Evolutionary conservation across 1,140 invertebrate genomes (phyloP).

Genomic region (Caerostris extrusa): DNA sequence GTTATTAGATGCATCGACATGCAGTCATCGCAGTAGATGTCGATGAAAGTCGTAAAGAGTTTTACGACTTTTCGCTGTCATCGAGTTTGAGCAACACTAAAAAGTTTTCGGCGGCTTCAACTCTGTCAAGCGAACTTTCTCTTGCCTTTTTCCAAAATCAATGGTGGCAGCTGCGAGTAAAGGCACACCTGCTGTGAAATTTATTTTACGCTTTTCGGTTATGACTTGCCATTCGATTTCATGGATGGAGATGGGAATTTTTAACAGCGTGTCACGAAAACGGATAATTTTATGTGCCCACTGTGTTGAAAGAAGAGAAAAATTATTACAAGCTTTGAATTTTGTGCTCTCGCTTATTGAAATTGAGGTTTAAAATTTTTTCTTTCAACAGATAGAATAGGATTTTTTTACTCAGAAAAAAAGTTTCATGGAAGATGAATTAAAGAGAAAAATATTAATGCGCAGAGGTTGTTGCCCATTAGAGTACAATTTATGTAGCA

Average conservation of each 20-base stretch:
- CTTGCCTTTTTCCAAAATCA: constrained; percentile 20
- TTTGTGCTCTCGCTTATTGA: no score
- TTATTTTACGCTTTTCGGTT: constrained; percentile 44
- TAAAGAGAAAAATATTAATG: no score
- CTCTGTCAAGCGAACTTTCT: neutral
- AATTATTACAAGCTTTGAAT: no score
- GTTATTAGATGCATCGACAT: no score
- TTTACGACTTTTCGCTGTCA: constrained; percentile 15
- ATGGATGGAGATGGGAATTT: neutral
- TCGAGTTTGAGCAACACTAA: constrained; percentile 33
- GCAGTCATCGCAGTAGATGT: no score
- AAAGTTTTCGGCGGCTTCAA: neutral
- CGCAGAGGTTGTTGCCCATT: no score
- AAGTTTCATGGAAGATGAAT: no score
- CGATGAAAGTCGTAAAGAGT: no score
- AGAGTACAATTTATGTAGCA: no score
- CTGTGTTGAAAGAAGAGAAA: neutral
- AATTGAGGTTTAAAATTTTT: no score
- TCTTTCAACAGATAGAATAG: no score
- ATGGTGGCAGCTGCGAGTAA: constrained; percentile 19
- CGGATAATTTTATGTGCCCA: neutral
- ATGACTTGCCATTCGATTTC: constrained; percentile 25
- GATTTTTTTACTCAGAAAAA: no score
- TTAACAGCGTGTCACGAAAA: neutral
- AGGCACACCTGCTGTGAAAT: constrained; percentile 25